Evolutionary conservation across 2,888 invertebrate species (phyloP).

Genomic region (Pilophorus perplexus): DNA sequence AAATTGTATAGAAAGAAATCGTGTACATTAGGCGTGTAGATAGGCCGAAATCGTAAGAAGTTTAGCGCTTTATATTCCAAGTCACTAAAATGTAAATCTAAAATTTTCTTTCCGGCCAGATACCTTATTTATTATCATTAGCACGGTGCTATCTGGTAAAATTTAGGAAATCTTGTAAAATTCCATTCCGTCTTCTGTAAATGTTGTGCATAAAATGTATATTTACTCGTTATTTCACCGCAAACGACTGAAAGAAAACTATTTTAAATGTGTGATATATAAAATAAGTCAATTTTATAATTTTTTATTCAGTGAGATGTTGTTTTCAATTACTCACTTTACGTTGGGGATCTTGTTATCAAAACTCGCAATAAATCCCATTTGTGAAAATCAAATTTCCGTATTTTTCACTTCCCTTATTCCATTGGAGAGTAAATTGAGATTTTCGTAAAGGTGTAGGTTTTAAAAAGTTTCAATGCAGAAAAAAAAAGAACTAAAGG

Average conservation of each 20-base stretch:
- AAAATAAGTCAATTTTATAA: conserved; percentile 45
- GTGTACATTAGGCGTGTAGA: conserved; percentile 41
- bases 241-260: conserved; percentile 45
- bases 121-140: conserved; percentile 39
- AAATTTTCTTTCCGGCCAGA: conserved; percentile 25
- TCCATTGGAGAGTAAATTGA: no score
- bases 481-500: no score
- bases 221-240: conserved; percentile 28
- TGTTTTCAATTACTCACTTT: conserved; percentile 40
- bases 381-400: conserved; percentile 35
- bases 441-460: no score
- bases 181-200: conserved; percentile 15
- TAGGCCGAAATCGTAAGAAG: conserved; percentile 22
- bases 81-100: conserved; percentile 44
- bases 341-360: conserved; percentile 41
- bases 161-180: neutral
- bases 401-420: no score
- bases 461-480: no score
- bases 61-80: conserved; percentile 11
- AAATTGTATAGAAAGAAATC: conserved; percentile 37
- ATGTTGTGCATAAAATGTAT: conserved; percentile 20
- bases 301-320: conserved; percentile 42
- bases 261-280: conserved; percentile 46
- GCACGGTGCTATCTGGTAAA: conserved; percentile 42
- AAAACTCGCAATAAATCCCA: conserved; percentile 47